These are phyloP conservation scores for Brachionus koreanus DNA, from an alignment of 1,140 invertebrate genomes.

Conservation along the genomic window DNA sequence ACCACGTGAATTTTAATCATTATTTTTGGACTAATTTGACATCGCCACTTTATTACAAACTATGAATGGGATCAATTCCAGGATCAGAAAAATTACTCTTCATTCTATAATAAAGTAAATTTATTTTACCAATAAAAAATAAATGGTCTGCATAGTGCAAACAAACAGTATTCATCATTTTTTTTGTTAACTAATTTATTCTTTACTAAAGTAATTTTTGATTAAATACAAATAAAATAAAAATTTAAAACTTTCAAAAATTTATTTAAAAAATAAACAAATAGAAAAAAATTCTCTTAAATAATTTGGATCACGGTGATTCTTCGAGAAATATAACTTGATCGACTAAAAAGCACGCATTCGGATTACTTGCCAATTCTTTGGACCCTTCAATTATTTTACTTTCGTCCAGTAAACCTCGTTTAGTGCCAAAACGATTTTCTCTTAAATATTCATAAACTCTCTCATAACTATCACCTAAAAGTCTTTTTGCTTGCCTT, in stretches of 20 bases:
- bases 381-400: constrained; percentile 49
- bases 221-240: too few species aligned
- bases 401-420: constrained; percentile 44
- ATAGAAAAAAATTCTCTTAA: not conserved
- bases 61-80: too few species aligned
- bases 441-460: constrained; percentile 54
- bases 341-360: constrained; percentile 57
- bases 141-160: too few species aligned
- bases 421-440: constrained; percentile 48
- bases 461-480: constrained; percentile 54
- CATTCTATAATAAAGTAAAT: too few species aligned
- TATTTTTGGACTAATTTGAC: too few species aligned
- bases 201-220: too few species aligned
- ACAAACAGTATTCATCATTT: too few species aligned
- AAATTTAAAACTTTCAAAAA: not conserved
- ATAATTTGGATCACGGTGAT: not conserved
- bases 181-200: too few species aligned
- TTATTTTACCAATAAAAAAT: too few species aligned
- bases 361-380: constrained; percentile 53
- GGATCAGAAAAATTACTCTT: too few species aligned
- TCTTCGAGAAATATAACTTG: constrained; percentile 58
- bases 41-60: too few species aligned
- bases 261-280: not conserved
- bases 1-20: too few species aligned
- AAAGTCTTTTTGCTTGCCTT: constrained; percentile 53